These are phyloP conservation scores for Tolypeutes matacus DNA, from an alignment of 2,797 vertebrate species.

Conservation along the genomic window DNA sequence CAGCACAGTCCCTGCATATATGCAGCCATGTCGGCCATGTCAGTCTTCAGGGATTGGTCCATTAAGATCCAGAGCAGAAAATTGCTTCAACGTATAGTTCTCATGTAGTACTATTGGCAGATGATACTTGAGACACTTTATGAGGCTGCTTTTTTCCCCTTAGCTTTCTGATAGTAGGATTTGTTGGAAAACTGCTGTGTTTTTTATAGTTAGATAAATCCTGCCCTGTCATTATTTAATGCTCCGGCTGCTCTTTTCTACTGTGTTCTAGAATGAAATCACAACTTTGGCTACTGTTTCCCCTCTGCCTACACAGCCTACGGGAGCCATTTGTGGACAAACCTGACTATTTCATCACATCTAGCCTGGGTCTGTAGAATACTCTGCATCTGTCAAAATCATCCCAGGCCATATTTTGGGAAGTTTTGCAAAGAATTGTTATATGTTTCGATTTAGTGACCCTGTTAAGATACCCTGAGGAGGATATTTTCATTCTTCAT, in stretches of 20 bases:
- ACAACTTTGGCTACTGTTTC: background rate
- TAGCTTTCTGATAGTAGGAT: background rate
- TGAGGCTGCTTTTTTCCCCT: background rate
- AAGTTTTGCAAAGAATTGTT: background rate
- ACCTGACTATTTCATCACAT: slow-evolving; percentile 21
- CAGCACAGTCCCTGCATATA: background rate
- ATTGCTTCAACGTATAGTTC: background rate
- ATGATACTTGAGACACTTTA: background rate
- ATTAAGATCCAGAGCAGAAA: background rate
- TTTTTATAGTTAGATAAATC: background rate
- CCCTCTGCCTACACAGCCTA: background rate
- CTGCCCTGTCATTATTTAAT: slow-evolving; percentile 28
- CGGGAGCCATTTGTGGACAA: background rate
- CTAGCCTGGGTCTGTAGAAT: slow-evolving; percentile 39
- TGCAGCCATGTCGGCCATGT: background rate
- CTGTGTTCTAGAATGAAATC: background rate
- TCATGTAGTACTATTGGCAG: background rate
- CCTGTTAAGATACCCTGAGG: background rate
- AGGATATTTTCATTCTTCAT: slow-evolving; percentile 38
- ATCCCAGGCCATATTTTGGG: slow-evolving; percentile 8
- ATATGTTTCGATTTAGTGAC: background rate
- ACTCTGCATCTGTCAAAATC: slow-evolving; percentile 60
- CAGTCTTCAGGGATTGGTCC: background rate
- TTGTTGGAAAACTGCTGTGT: background rate
- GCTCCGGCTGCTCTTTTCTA: fast-evolving